Percentiles rank a stretch among this genome's conserved stretches.
phyloP scores from a whole-genome alignment of 1,140 invertebrate genomes.

The Microvelia longipes region DNA sequence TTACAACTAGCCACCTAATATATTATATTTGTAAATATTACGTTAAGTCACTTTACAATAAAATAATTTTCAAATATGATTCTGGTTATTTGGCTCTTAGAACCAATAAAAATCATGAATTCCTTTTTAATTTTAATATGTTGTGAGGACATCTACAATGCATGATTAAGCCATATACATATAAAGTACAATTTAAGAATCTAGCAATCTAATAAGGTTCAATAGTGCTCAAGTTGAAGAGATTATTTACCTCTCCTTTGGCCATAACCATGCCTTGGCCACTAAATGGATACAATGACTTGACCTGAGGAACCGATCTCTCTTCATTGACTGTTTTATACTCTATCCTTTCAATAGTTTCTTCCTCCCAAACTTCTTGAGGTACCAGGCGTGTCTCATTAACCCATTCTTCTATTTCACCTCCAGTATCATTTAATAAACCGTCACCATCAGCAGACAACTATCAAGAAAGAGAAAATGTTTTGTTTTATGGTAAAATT shows the following conservation, averaged over 20 bases:
- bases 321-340: constrained; percentile 72
- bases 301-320: constrained; percentile 74
- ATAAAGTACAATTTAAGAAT: too few species aligned
- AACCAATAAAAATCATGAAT: too few species aligned
- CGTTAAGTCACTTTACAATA: too few species aligned
- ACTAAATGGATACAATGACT: constrained; percentile 73
- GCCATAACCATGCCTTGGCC: constrained; percentile 85
- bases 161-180: too few species aligned
- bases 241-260: constrained; percentile 60
- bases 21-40: too few species aligned
- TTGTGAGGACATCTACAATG: too few species aligned
- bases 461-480: constrained; percentile 23
- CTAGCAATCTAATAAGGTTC: too few species aligned
- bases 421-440: constrained; percentile 35
- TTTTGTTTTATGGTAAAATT: not conserved
- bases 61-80: too few species aligned
- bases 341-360: constrained; percentile 69
- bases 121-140: too few species aligned
- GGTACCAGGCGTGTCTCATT: constrained; percentile 65
- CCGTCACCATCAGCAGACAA: constrained; percentile 49
- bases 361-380: constrained; percentile 80
- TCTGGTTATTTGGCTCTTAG: too few species aligned
- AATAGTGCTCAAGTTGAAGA: not conserved
- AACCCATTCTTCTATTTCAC: constrained; percentile 51
- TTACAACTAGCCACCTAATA: too few species aligned